phyloP scores from a whole-genome alignment of 2,888 invertebrate species.

The Portevinia maculata region DNA sequence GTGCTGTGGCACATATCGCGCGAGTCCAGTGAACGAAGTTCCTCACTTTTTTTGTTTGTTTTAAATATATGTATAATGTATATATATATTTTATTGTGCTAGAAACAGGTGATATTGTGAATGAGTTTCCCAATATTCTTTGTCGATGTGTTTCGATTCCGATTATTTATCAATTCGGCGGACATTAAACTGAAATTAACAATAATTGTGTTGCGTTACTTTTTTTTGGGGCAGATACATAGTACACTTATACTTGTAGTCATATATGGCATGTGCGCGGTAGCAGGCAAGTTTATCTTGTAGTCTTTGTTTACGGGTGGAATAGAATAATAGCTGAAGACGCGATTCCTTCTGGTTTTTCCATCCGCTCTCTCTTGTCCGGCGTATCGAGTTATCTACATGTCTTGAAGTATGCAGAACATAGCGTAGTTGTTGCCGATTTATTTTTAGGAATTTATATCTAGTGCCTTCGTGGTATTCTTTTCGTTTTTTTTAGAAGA shows the following conservation, averaged over 20 bases:
- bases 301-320: conserved; percentile 65
- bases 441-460: conserved; percentile 65
- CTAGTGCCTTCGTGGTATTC: conserved; percentile 29
- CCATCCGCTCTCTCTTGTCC: background rate
- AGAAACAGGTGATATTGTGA: conserved; percentile 48
- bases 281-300: conserved; percentile 61
- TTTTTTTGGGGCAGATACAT: background rate
- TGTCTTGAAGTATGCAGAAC: conserved; percentile 22
- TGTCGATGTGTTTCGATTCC: conserved; percentile 6
- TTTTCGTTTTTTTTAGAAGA: conserved; percentile 23
- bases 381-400: background rate
- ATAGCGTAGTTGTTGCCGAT: conserved; percentile 28
- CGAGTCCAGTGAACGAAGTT: conserved; percentile 51
- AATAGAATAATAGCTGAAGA: conserved; percentile 47
- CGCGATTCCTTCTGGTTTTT: conserved; percentile 23
- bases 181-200: conserved; percentile 37
- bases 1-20: conserved; percentile 46
- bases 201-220: conserved; percentile 46
- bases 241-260: background rate
- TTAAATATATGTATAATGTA: conserved; percentile 11
- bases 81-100: background rate
- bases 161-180: conserved; percentile 19
- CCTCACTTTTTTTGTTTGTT: conserved; percentile 28
- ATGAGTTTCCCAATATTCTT: conserved; percentile 30
- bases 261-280: conserved; percentile 34